Conservation (phyloP, 2,888 invertebrate species). For the Drosophila mulleri region DNA sequence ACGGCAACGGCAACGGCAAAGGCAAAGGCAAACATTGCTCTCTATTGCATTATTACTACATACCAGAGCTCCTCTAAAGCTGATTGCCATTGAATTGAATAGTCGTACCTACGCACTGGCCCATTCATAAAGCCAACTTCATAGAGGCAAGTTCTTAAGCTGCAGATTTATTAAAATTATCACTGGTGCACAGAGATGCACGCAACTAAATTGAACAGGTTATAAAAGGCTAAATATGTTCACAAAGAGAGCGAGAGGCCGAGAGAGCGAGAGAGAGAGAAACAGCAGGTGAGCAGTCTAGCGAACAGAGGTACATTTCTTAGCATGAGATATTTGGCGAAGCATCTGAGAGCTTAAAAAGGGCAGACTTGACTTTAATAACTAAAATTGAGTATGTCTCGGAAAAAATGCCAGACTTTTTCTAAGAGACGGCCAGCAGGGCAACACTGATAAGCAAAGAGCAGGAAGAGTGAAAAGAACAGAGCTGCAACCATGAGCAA, state of each 20-base stretch:
- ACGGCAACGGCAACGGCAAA: background rate
- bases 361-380: background rate
- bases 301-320: too few species aligned
- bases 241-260: background rate
- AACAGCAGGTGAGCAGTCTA: too few species aligned
- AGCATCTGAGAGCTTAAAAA: too few species aligned
- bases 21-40: constrained; percentile 11
- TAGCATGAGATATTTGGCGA: background rate
- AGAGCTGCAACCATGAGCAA: background rate
- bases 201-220: background rate
- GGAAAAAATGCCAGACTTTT: too few species aligned
- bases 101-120: background rate
- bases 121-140: constrained; percentile 5
- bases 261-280: too few species aligned
- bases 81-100: constrained; percentile 1
- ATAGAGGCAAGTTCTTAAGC: constrained; percentile 8
- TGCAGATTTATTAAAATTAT: constrained; percentile 27
- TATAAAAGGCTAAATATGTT: background rate
- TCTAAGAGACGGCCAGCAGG: too few species aligned
- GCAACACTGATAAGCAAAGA: too few species aligned
- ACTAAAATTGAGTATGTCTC: too few species aligned
- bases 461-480: too few species aligned
- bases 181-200: constrained; percentile 5
- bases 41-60: constrained; percentile 11
- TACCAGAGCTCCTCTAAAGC: constrained; percentile 2